phyloP scores from a whole-genome alignment of 2,113 vertebrate species.

The Pygoscelis adeliae region DNA sequence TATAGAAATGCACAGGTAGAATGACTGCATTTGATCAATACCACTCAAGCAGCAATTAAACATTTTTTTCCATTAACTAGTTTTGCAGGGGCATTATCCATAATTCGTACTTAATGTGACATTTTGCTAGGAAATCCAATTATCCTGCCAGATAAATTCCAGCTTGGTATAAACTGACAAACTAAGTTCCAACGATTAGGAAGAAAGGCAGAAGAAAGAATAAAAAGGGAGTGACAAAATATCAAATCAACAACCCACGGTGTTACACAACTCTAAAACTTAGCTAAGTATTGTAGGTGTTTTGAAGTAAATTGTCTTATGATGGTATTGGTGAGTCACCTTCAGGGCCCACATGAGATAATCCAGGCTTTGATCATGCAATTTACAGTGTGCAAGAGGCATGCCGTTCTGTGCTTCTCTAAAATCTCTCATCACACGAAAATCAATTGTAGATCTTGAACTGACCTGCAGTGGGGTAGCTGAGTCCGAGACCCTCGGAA shows the following conservation, averaged over 20 bases:
- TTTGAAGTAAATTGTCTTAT: slow-evolving; percentile 56
- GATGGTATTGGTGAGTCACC: slow-evolving; percentile 53
- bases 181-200: slow-evolving; percentile 21
- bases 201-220: slow-evolving; percentile 42
- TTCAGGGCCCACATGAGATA: background rate
- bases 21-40: background rate
- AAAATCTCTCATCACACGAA: background rate
- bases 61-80: slow-evolving; percentile 31
- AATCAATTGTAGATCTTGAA: background rate
- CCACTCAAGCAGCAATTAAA: slow-evolving; percentile 52
- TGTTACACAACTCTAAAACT: slow-evolving; percentile 60
- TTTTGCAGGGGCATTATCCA: slow-evolving; percentile 21
- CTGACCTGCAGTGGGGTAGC: background rate
- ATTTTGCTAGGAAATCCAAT: slow-evolving; percentile 43
- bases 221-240: slow-evolving; percentile 60
- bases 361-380: slow-evolving; percentile 24
- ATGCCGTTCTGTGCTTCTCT: background rate
- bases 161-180: slow-evolving; percentile 58
- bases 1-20: slow-evolving; percentile 7
- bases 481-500: background rate
- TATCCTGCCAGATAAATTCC: slow-evolving; percentile 59
- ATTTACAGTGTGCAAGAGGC: background rate
- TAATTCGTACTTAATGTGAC: slow-evolving; percentile 48
- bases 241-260: slow-evolving; percentile 60
- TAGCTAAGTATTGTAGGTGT: slow-evolving; percentile 61